Evolutionary conservation across 2,888 invertebrate species (phyloP).

Genomic region (Pyrochroa serraticornis): DNA sequence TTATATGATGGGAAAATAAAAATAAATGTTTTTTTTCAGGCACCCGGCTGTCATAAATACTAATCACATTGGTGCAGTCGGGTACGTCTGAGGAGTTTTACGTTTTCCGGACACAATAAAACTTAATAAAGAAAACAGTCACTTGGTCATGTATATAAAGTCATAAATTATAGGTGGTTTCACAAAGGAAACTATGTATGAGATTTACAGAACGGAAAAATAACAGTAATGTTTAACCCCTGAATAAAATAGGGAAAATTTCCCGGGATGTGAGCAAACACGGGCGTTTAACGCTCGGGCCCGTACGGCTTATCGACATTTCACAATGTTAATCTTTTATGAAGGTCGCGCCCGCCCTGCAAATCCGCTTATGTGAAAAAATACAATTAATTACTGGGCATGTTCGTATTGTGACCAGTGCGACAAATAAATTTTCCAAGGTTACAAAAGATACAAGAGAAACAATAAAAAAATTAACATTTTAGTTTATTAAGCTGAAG

Average conservation of each 20-base stretch:
- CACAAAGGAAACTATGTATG: slow-evolving; percentile 34
- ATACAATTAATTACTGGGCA: slow-evolving; percentile 22
- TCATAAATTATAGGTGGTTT: slow-evolving; percentile 33
- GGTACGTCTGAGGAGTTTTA: slow-evolving; percentile 22
- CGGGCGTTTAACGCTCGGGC: slow-evolving; percentile 8
- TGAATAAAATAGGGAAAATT: slow-evolving; percentile 15
- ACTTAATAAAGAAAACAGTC: slow-evolving; percentile 25
- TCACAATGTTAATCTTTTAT: slow-evolving; percentile 25
- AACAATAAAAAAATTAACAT: background rate
- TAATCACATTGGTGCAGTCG: slow-evolving; percentile 7
- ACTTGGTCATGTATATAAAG: slow-evolving; percentile 28
- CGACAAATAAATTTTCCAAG: slow-evolving; percentile 18
- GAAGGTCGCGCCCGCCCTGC: slow-evolving; percentile 10
- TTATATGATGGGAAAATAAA: slow-evolving; percentile 1
- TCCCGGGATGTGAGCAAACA: slow-evolving; percentile 8
- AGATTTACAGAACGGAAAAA: slow-evolving; percentile 26
- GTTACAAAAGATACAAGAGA: slow-evolving; percentile 9
- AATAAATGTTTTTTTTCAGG: background rate
- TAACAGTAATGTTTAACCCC: slow-evolving; percentile 27
- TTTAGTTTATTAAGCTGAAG: too few species aligned
- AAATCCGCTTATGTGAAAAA: slow-evolving; percentile 26
- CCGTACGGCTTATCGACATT: slow-evolving; percentile 28
- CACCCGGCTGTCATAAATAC: slow-evolving; percentile 13
- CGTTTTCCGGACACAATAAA: slow-evolving; percentile 24
- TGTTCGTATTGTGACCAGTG: slow-evolving; percentile 3